Conservation (phyloP, 2,113 vertebrate species). For the Bucco capensis region DNA sequence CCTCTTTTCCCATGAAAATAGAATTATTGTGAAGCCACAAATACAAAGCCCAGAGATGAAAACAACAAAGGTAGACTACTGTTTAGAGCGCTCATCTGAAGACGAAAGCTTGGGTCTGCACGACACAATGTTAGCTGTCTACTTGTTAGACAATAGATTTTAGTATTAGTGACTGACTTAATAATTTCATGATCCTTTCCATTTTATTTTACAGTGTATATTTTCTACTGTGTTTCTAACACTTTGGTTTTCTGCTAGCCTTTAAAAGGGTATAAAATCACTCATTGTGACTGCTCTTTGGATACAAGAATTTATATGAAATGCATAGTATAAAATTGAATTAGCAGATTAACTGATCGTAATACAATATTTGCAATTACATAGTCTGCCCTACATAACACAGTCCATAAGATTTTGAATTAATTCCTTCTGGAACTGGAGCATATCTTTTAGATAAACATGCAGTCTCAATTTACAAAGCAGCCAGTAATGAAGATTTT, state of each 20-base stretch:
- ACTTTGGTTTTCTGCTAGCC: background rate
- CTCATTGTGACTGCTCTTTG: background rate
- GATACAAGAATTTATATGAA: background rate
- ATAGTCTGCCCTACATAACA: background rate
- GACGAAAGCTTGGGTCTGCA: background rate
- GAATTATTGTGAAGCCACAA: background rate
- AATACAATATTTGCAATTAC: background rate
- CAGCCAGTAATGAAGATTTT: background rate
- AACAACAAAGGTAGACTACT: background rate
- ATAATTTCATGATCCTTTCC: background rate
- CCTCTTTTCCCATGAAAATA: background rate
- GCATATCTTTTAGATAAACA: background rate
- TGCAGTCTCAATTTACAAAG: background rate
- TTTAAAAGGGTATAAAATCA: background rate
- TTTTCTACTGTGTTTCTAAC: background rate
- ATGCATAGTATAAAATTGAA: background rate
- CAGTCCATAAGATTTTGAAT: background rate
- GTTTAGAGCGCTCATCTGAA: background rate
- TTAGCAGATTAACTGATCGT: background rate
- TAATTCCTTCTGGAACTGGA: background rate
- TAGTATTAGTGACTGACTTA: background rate
- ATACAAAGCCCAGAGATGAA: background rate
- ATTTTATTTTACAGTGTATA: background rate
- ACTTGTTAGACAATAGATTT: background rate
- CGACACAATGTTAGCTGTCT: background rate